These are phyloP conservation scores for Coelopa pilipes DNA, from an alignment of 2,888 invertebrate genomes.

Conservation along the genomic window DNA sequence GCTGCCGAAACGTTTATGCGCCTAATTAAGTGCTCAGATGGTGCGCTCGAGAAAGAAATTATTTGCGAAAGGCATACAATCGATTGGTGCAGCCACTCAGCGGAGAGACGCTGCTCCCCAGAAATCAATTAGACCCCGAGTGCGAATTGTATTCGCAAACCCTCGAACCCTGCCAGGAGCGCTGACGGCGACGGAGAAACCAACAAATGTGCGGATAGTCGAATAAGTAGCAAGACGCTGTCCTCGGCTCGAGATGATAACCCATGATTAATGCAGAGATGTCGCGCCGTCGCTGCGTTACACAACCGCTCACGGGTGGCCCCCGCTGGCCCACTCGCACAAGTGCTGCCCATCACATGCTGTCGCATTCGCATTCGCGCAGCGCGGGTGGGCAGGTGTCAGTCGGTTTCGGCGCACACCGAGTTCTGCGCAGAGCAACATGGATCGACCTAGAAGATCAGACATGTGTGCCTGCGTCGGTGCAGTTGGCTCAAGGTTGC, in stretches of 20 bases:
- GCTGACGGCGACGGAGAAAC: conserved; percentile 8
- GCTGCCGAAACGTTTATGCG: not conserved
- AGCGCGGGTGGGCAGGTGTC: too few species aligned
- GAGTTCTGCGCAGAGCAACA: too few species aligned
- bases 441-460: too few species aligned
- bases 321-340: too few species aligned
- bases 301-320: not conserved
- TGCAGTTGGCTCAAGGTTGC: not conserved
- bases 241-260: not conserved
- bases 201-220: not conserved
- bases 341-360: too few species aligned
- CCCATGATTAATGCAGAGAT: too few species aligned
- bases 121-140: conserved; percentile 53
- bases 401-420: too few species aligned
- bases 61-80: conserved; percentile 1
- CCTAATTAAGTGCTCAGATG: not conserved
- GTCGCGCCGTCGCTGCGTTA: too few species aligned
- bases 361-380: too few species aligned
- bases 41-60: not conserved
- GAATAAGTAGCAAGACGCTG: not conserved
- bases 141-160: conserved; percentile 50
- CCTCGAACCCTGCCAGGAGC: not conserved
- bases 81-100: not conserved
- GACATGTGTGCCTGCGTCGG: too few species aligned
- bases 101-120: conserved; percentile 2